phyloP scores from a whole-genome alignment of 2,797 vertebrate genomes.

The Gobionotothen gibberifrons region DNA sequence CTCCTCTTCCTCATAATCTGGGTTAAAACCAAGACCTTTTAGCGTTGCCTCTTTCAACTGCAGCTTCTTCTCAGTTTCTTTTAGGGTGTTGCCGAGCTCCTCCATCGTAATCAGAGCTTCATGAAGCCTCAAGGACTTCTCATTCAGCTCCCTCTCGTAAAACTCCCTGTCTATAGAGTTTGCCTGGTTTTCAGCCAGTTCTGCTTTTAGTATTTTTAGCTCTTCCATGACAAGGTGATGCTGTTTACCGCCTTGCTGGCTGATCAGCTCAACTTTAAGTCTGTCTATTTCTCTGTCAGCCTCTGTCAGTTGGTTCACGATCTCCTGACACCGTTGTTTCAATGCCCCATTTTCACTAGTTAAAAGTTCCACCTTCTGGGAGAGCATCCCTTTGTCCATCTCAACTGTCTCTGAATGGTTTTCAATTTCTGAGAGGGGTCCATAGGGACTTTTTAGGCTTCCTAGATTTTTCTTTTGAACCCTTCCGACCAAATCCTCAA shows the following conservation, averaged over 20 bases:
- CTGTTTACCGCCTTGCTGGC: conserved; percentile 75
- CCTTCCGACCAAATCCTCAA: conserved; percentile 83
- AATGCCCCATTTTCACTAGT: conserved; percentile 81
- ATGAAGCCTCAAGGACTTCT: conserved; percentile 84
- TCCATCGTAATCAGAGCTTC: conserved; percentile 84
- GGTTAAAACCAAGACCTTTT: conserved; percentile 84
- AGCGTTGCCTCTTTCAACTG: conserved; percentile 86
- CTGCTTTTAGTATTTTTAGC: conserved; percentile 75
- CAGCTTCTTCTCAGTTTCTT: conserved; percentile 85
- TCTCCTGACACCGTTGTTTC: conserved; percentile 86
- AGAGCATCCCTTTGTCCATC: conserved; percentile 69
- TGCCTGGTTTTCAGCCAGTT: conserved; percentile 77
- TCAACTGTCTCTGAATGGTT: conserved; percentile 75
- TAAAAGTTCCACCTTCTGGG: conserved; percentile 82
- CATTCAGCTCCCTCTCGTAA: conserved; percentile 83
- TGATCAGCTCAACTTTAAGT: conserved; percentile 82
- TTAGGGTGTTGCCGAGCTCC: conserved; percentile 81
- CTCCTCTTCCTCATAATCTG: conserved; percentile 66
- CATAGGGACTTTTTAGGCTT: conserved; percentile 62
- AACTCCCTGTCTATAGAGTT: conserved; percentile 78
- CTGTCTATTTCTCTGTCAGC: conserved; percentile 87
- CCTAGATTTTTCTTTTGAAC: conserved; percentile 79
- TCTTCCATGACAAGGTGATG: conserved; percentile 76
- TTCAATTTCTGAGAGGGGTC: conserved; percentile 71
- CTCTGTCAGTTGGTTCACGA: conserved; percentile 87